Percentiles rank a stretch among this genome's conserved stretches.
These are phyloP conservation scores for Cotesia typhae DNA, from an alignment of 1,140 invertebrate species.

Conservation along the genomic window DNA sequence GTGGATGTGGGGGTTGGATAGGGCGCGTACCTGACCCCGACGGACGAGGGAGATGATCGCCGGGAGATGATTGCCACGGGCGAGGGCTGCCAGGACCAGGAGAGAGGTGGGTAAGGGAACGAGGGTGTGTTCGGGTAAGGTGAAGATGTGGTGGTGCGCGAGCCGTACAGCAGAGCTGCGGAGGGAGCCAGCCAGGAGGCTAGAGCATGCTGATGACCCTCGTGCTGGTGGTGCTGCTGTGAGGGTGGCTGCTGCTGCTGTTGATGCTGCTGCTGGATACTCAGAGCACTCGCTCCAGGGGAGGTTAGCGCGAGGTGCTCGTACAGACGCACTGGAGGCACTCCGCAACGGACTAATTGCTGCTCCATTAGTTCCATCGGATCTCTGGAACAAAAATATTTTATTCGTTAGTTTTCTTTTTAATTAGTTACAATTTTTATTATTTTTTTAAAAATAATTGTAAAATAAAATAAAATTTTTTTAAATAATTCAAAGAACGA, in stretches of 20 bases:
- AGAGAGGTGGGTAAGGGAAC: slow-evolving; percentile 56
- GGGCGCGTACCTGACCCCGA: slow-evolving; percentile 58
- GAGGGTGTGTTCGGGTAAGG: slow-evolving; percentile 48
- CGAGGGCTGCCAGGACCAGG: slow-evolving; percentile 61
- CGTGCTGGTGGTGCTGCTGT: slow-evolving; percentile 50
- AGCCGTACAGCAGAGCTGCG: slow-evolving; percentile 50
- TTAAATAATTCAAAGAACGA: no score
- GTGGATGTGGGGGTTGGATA: slow-evolving; percentile 56
- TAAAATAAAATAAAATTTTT: no score
- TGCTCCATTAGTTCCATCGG: slow-evolving; percentile 66
- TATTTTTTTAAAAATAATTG: no score
- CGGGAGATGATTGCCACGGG: slow-evolving; percentile 57
- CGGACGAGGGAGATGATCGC: slow-evolving; percentile 56
- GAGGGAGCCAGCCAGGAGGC: slow-evolving; percentile 51
- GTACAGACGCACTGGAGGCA: slow-evolving; percentile 60
- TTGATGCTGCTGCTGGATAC: slow-evolving; percentile 49
- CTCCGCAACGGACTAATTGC: slow-evolving; percentile 62
- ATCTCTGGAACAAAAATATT: slow-evolving; percentile 53
- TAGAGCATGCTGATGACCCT: slow-evolving; percentile 45
- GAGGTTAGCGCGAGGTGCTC: slow-evolving; percentile 61
- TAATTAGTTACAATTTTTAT: no score
- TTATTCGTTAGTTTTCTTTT: neutral
- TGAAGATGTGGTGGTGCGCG: slow-evolving; percentile 50
- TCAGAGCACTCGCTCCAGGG: slow-evolving; percentile 43
- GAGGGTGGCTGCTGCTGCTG: slow-evolving; percentile 24